phyloP scores from a whole-genome alignment of 1,140 invertebrate genomes.

The Drosophila trapezifrons region DNA sequence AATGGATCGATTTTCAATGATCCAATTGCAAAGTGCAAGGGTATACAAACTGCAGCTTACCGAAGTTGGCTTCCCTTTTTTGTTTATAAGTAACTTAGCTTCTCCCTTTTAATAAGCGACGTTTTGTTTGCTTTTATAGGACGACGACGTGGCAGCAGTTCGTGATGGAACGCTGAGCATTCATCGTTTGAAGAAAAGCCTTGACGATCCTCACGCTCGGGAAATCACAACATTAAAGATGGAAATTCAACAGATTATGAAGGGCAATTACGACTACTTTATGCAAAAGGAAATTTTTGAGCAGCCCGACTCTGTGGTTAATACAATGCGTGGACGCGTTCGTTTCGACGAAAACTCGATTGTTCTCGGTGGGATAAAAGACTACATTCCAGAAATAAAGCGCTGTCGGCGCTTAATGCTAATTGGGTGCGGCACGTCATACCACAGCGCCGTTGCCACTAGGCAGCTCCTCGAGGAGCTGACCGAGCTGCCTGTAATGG shows the following conservation, averaged over 20 bases:
- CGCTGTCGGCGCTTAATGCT: conserved; percentile 97
- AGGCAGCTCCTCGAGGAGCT: conserved; percentile 98
- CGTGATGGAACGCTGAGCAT: conserved; percentile 96
- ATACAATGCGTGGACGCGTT: conserved; percentile 99
- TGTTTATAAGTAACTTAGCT: no score
- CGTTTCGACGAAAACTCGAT: conserved; percentile 92
- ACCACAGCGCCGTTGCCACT: conserved; percentile 98
- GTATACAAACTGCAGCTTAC: no score
- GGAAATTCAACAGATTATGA: conserved; percentile 99
- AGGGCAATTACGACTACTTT: conserved; percentile 98
- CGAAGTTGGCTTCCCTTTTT: no score
- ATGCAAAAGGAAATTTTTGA: conserved; percentile 99
- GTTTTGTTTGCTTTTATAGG: conserved; percentile 85
- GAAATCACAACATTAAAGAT: conserved; percentile 99
- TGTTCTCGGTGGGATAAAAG: conserved; percentile 88
- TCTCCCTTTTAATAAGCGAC: not conserved
- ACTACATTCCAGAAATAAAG: conserved; percentile 98
- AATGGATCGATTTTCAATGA: no score
- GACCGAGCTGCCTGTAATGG: conserved; percentile 99
- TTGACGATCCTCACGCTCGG: conserved; percentile 93
- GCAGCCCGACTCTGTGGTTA: conserved; percentile 99
- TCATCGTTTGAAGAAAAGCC: conserved; percentile 92
- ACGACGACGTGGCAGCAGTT: conserved; percentile 94
- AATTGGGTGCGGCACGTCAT: conserved; percentile 99
- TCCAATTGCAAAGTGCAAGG: no score